These are phyloP conservation scores for Aegotheles bennettii DNA, from an alignment of 2,113 vertebrate species.

Conservation along the genomic window DNA sequence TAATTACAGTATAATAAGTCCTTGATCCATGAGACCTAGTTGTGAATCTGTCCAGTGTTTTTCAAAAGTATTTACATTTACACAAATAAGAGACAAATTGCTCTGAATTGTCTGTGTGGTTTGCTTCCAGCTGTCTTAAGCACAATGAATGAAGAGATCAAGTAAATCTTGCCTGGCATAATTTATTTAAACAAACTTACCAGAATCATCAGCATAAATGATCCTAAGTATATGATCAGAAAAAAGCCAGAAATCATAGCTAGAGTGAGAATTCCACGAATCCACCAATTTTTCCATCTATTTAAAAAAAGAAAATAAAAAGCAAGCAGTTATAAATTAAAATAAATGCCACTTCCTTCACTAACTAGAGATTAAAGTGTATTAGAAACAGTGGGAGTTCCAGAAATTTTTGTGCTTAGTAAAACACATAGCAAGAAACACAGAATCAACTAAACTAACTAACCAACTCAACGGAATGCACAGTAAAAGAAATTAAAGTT, in stretches of 20 bases:
- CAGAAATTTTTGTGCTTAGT: neutral
- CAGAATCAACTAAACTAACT: neutral
- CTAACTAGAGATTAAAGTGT: neutral
- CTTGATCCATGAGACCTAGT: neutral
- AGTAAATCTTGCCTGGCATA: neutral
- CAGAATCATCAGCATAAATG: slow-evolving; percentile 88
- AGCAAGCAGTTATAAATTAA: neutral
- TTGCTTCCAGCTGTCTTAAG: neutral
- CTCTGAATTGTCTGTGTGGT: neutral
- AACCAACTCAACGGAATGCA: neutral
- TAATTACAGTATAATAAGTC: neutral
- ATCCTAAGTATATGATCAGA: slow-evolving; percentile 92
- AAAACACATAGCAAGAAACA: neutral
- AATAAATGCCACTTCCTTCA: neutral
- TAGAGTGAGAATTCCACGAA: slow-evolving; percentile 91
- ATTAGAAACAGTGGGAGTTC: neutral
- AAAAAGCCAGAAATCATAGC: slow-evolving; percentile 92
- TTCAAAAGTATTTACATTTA: neutral
- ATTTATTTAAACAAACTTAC: slow-evolving; percentile 68
- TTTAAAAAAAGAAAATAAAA: neutral
- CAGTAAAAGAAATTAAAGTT: neutral
- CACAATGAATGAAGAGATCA: neutral
- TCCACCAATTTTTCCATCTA: slow-evolving; percentile 99
- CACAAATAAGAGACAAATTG: neutral
- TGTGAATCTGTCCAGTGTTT: neutral